phyloP scores from a whole-genome alignment of 2,113 vertebrate species.

The Hepsetus odoe region DNA sequence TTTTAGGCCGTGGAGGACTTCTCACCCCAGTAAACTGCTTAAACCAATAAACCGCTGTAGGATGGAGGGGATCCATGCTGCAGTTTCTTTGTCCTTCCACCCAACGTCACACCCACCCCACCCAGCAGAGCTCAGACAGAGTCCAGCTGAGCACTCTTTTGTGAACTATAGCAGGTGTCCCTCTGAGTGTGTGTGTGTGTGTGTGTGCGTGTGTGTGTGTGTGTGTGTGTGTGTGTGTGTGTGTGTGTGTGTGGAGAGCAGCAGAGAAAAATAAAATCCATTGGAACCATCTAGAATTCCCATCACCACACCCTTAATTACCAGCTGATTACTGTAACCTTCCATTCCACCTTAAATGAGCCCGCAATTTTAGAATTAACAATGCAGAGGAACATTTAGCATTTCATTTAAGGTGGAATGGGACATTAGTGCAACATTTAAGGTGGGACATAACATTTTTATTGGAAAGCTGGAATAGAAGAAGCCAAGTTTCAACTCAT shows the following conservation, averaged over 20 bases:
- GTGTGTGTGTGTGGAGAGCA: neutral
- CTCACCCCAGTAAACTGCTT: neutral
- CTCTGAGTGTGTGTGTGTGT: conserved; percentile 7
- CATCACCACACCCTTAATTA: conserved; percentile 27
- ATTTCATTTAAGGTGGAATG: no score
- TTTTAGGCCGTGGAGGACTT: neutral
- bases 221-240: neutral
- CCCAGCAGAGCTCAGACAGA: conserved; percentile 18
- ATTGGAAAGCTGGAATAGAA: no score
- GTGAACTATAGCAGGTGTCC: neutral
- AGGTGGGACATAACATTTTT: no score
- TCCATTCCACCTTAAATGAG: no score
- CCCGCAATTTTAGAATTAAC: no score
- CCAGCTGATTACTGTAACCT: neutral
- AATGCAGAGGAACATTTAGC: no score
- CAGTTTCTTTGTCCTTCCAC: conserved; percentile 33
- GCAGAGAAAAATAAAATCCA: neutral
- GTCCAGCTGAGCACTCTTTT: neutral
- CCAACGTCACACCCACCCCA: conserved; percentile 69
- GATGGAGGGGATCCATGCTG: conserved; percentile 25
- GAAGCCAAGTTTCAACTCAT: no score
- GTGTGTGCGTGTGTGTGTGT: neutral
- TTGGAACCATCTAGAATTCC: conserved; percentile 18
- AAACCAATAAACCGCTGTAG: conserved; percentile 32
- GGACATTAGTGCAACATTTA: no score